Conservation (phyloP, 1,140 invertebrate genomes). For the Scaptodrosophila lebanonensis region DNA sequence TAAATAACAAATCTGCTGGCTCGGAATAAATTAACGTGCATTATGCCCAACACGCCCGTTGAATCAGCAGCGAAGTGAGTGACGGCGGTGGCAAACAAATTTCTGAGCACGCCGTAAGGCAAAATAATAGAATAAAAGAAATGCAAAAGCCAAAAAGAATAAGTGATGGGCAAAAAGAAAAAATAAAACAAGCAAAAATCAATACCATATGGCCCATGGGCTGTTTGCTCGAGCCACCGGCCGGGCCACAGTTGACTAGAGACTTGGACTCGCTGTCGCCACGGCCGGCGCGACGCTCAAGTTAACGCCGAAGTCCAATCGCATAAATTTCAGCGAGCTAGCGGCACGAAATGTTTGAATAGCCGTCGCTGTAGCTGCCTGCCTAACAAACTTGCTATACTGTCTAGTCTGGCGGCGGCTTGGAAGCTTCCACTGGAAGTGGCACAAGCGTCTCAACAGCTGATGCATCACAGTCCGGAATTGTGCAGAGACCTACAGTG, state of each 20-base stretch:
- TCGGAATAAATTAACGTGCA: conserved; percentile 62
- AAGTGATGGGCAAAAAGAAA: not conserved
- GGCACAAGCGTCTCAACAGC: conserved; percentile 37
- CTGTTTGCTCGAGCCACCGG: conserved; percentile 9
- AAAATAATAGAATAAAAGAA: not conserved
- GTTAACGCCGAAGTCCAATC: too few species aligned
- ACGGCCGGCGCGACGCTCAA: too few species aligned
- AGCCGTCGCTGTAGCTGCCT: conserved; percentile 26
- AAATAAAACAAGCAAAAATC: conserved; percentile 17
- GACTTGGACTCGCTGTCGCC: too few species aligned
- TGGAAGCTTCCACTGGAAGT: not conserved
- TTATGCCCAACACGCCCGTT: conserved; percentile 55
- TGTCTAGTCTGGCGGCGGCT: conserved; percentile 11
- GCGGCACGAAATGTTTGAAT: too few species aligned
- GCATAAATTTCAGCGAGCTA: too few species aligned
- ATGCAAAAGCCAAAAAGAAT: conserved; percentile 10
- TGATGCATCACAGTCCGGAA: conserved; percentile 47
- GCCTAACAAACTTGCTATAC: not conserved
- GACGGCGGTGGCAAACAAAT: too few species aligned
- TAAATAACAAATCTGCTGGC: conserved; percentile 41
- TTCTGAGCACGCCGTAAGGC: not conserved
- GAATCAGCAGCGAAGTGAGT: too few species aligned
- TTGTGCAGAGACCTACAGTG: too few species aligned
- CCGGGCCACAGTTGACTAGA: too few species aligned
- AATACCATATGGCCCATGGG: conserved; percentile 31